Conservation (phyloP, 2,888 invertebrate genomes). For the Opisthograptis luteolata region DNA sequence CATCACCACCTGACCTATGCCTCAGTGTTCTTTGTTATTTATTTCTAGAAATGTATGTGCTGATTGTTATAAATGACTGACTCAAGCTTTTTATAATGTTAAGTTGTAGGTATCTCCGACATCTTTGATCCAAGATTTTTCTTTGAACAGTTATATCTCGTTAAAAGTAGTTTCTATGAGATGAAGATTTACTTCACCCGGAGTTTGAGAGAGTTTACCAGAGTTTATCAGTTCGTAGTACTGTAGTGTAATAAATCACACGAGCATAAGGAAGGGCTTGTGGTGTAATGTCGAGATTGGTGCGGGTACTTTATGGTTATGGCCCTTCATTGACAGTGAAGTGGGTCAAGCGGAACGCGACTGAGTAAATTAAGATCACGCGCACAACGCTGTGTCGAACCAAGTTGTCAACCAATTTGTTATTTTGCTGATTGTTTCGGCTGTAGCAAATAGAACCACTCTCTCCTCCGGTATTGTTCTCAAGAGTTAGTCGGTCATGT, state of each 20-base stretch:
- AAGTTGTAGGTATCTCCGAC: slow-evolving; percentile 1
- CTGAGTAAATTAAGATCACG: slow-evolving; percentile 66
- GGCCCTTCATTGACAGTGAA: slow-evolving; percentile 64
- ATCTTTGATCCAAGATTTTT: neutral
- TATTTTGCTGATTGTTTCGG: slow-evolving; percentile 31
- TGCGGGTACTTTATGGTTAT: slow-evolving; percentile 67
- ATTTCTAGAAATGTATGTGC: neutral
- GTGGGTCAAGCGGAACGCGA: slow-evolving; percentile 71
- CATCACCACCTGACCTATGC: slow-evolving; percentile 4
- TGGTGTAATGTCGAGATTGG: slow-evolving; percentile 44
- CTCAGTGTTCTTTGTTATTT: neutral
- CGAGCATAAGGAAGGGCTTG: slow-evolving; percentile 39
- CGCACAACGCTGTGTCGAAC: slow-evolving; percentile 38
- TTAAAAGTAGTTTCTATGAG: neutral
- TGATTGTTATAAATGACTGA: neutral
- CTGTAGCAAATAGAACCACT: slow-evolving; percentile 24
- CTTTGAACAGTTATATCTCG: no score
- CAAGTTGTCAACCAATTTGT: slow-evolving; percentile 39
- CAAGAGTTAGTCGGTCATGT: slow-evolving; percentile 16
- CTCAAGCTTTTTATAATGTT: slow-evolving; percentile 2
- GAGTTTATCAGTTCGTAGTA: slow-evolving; percentile 6
- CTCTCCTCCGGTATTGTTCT: slow-evolving; percentile 26
- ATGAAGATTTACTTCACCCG: neutral
- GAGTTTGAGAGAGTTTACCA: neutral
- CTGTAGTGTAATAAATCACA: slow-evolving; percentile 25